Conservation (phyloP, 2,888 invertebrate genomes). For the Xestobium rufovillosum region DNA sequence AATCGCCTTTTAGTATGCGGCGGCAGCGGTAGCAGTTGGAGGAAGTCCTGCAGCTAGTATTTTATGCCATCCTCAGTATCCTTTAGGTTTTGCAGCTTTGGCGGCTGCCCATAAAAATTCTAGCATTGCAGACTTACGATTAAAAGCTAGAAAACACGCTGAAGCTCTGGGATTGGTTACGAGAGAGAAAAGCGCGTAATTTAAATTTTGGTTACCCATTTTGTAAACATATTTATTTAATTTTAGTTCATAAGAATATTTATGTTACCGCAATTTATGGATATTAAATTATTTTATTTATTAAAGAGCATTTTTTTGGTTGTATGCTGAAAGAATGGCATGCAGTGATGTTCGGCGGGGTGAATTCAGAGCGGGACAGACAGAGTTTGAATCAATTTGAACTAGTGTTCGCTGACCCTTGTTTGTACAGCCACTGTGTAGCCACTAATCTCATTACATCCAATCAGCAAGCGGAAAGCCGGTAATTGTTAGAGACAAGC, state of each 20-base stretch:
- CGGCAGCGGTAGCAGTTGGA: constrained; percentile 47
- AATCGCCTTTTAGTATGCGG: constrained; percentile 44
- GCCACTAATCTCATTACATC: constrained; percentile 42
- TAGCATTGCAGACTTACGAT: constrained; percentile 87
- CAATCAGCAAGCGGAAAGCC: constrained; percentile 40
- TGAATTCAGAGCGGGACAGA: no score
- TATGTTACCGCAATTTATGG: no score
- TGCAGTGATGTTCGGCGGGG: no score
- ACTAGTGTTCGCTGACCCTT: constrained; percentile 35
- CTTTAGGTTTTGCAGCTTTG: constrained; percentile 70
- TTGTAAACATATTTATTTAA: no score
- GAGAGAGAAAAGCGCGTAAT: constrained; percentile 26
- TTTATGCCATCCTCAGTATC: constrained; percentile 60
- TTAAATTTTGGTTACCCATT: no score
- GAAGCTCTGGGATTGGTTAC: constrained; percentile 69
- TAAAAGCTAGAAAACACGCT: constrained; percentile 89
- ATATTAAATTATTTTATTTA: no score
- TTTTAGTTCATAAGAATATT: no score
- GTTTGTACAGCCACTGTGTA: constrained; percentile 41
- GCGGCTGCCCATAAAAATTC: constrained; percentile 81
- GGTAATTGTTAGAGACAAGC: constrained; percentile 42
- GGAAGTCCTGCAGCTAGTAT: constrained; percentile 45
- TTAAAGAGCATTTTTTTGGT: no score
- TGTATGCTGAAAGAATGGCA: no score
- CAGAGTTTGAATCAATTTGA: no score